phyloP scores from a whole-genome alignment of 2,113 vertebrate genomes.

The Pampusana beccarii region DNA sequence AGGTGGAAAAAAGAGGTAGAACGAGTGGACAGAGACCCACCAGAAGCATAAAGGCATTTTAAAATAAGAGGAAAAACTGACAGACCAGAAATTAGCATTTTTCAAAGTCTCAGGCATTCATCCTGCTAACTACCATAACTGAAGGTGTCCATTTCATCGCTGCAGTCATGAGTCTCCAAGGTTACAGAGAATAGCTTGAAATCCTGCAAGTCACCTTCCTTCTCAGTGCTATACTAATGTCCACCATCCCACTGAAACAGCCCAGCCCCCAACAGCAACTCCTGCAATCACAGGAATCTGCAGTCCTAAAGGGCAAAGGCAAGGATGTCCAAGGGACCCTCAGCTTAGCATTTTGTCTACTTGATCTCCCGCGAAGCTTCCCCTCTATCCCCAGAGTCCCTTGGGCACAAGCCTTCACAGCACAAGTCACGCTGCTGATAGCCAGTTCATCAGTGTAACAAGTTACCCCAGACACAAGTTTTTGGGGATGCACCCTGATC shows the following conservation, averaged over 20 bases:
- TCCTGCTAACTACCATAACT: neutral
- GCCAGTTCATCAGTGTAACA: neutral
- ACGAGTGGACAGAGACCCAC: neutral
- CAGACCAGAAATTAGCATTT: neutral
- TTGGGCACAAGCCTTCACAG: neutral
- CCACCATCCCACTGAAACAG: neutral
- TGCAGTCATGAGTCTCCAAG: neutral
- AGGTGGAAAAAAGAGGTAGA: slow-evolving; percentile 13
- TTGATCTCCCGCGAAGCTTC: neutral
- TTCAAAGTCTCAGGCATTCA: neutral
- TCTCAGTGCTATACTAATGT: neutral
- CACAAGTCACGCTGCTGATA: neutral
- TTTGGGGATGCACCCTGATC: neutral
- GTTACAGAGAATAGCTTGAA: neutral
- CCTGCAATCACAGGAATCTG: neutral
- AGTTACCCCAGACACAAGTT: neutral
- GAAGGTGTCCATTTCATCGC: neutral
- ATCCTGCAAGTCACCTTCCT: neutral
- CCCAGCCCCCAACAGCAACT: neutral
- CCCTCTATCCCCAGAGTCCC: neutral
- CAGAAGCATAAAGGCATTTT: slow-evolving; percentile 16
- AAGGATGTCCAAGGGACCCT: neutral
- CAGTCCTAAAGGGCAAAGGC: neutral
- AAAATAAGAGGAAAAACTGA: neutral
- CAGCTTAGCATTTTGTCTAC: neutral